Evolutionary conservation across 2,888 invertebrate species (phyloP).

Genomic region (Phortica magna): DNA sequence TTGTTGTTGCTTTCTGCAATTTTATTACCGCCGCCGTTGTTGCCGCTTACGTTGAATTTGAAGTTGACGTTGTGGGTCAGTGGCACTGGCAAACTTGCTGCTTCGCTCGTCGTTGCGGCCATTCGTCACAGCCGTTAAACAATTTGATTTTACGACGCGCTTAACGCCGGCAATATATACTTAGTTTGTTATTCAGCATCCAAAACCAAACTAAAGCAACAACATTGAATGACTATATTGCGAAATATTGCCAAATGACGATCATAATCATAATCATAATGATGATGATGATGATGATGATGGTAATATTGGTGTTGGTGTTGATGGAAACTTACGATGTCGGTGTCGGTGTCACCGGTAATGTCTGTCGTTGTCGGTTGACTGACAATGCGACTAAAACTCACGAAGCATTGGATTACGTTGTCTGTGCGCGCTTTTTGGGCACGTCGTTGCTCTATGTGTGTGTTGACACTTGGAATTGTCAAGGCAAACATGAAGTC

Average conservation of each 20-base stretch:
- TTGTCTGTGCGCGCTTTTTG: conserved; percentile 22
- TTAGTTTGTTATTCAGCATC: conserved; percentile 40
- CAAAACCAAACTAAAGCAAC: conserved; percentile 18
- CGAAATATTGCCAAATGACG: conserved; percentile 53
- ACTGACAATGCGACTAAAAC: neutral
- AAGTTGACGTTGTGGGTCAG: conserved; percentile 60
- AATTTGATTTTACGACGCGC: neutral
- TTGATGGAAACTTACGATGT: neutral
- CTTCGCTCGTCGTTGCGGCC: neutral
- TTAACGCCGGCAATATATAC: conserved; percentile 2
- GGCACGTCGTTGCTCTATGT: conserved; percentile 4
- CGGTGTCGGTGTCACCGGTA: neutral
- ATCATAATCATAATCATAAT: neutral
- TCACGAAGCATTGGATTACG: neutral
- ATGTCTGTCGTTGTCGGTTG: conserved; percentile 1
- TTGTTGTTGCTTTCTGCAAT: conserved; percentile 1
- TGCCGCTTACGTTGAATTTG: conserved; percentile 37
- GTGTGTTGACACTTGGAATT: conserved; percentile 54
- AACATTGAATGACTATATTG: conserved; percentile 42
- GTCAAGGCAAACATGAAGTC: conserved; percentile 58
- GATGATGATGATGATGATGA: conserved; percentile 45
- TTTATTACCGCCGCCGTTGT: neutral
- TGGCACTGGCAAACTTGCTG: conserved; percentile 50
- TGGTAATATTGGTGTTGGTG: conserved; percentile 26
- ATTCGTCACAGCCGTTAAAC: conserved; percentile 3